A percentile compares a stretch with the other conserved stretches of the same genome.
phyloP scores from a whole-genome alignment of 2,888 invertebrate species.

The Stegana nigrithorax region DNA sequence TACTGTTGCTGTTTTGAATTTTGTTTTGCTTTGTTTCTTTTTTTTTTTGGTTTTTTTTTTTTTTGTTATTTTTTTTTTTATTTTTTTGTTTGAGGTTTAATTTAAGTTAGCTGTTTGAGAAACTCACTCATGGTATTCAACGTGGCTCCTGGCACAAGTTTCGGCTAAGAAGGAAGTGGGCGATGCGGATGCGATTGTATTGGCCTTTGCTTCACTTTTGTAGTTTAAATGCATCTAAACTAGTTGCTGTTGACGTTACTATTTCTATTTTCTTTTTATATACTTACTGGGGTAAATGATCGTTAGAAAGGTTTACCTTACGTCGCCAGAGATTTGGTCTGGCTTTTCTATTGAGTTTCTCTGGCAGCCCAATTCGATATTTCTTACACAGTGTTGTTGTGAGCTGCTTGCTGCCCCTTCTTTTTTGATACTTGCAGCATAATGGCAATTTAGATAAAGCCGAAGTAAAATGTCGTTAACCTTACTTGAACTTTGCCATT shows the following conservation, averaged over 20 bases:
- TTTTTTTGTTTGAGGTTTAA: conserved; percentile 18
- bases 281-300: conserved; percentile 61
- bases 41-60: not conserved
- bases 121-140: not conserved
- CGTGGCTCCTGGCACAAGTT: not conserved
- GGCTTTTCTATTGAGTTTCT: conserved; percentile 51
- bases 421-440: conserved; percentile 33
- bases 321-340: conserved; percentile 48
- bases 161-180: conserved; percentile 52
- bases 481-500: conserved; percentile 62
- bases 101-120: conserved; percentile 11
- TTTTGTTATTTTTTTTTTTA: conserved; percentile 23
- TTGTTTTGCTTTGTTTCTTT: not conserved
- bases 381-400: no score
- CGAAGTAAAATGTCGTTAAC: conserved; percentile 56
- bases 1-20: not conserved
- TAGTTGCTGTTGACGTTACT: conserved; percentile 22
- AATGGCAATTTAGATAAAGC: conserved; percentile 30
- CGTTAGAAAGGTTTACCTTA: conserved; percentile 56
- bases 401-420: conserved; percentile 42
- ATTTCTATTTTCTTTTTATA: conserved; percentile 48
- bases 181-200: conserved; percentile 47
- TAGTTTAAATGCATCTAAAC: conserved; percentile 28
- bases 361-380: conserved; percentile 29
- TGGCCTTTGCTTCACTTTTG: conserved; percentile 26